phyloP scores from a whole-genome alignment of 2,888 invertebrate genomes.

The Platycheirus albimanus region DNA sequence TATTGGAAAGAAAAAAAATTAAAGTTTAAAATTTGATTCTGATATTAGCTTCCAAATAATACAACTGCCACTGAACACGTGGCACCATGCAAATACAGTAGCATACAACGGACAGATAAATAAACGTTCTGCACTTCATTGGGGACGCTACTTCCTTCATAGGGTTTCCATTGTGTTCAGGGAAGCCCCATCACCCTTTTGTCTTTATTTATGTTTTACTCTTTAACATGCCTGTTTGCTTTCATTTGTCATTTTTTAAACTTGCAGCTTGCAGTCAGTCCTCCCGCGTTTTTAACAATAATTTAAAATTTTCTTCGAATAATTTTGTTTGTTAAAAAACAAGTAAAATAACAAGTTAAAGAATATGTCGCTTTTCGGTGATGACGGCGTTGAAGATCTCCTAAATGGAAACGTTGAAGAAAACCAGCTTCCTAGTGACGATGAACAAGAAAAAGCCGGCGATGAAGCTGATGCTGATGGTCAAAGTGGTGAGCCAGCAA shows the following conservation, averaged over 20 bases:
- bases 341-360: no score
- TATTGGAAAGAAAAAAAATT: no score
- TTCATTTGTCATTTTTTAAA: neutral
- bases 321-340: neutral
- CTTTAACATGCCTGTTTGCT: neutral
- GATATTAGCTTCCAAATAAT: no score
- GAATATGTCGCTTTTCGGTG: constrained; percentile 74
- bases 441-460: constrained; percentile 80
- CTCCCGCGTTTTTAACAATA: constrained; percentile 25
- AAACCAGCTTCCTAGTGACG: constrained; percentile 83
- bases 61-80: no score
- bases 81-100: no score
- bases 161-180: no score
- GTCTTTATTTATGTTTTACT: no score
- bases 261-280: neutral
- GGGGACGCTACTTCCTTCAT: no score
- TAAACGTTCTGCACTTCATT: no score
- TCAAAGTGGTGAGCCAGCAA: constrained; percentile 80
- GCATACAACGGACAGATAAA: no score
- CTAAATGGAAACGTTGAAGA: constrained; percentile 79
- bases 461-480: constrained; percentile 80
- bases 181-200: no score
- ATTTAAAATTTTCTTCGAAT: neutral
- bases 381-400: constrained; percentile 78
- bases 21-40: no score